These are phyloP conservation scores for Salvelinus namaycush DNA, from an alignment of 2,113 vertebrate genomes.

Conservation along the genomic window DNA sequence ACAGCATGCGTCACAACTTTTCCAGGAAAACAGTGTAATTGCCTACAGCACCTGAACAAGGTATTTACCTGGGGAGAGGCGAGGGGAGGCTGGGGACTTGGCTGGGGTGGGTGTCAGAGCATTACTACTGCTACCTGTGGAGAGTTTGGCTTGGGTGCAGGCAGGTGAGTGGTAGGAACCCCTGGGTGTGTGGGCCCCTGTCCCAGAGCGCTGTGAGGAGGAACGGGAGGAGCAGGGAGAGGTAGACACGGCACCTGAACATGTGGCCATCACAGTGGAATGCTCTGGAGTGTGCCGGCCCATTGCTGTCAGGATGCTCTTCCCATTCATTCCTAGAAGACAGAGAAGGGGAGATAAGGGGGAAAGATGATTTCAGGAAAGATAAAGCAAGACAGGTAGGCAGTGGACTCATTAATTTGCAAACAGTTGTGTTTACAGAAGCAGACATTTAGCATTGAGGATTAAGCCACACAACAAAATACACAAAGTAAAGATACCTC, in stretches of 20 bases:
- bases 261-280: constrained; percentile 49
- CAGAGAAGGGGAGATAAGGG: not conserved
- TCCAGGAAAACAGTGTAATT: too few species aligned
- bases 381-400: constrained; percentile 4
- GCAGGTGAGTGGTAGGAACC: constrained; percentile 63
- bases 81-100: constrained; percentile 66
- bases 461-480: too few species aligned
- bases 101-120: constrained; percentile 65
- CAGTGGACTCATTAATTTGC: not conserved
- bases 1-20: too few species aligned
- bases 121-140: constrained; percentile 55
- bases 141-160: constrained; percentile 50
- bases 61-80: constrained; percentile 71
- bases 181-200: constrained; percentile 59
- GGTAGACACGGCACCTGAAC: constrained; percentile 52
- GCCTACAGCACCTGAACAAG: not conserved
- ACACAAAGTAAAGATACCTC: too few species aligned
- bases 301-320: constrained; percentile 74
- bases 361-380: constrained; percentile 2
- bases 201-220: constrained; percentile 79
- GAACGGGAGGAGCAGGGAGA: constrained; percentile 80
- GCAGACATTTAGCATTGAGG: too few species aligned
- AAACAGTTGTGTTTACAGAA: not conserved
- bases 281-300: constrained; percentile 73
- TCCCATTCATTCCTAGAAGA: constrained; percentile 78